Evolutionary conservation across 2,113 vertebrate species (phyloP).

Genomic region (Aptenodytes forsteri): DNA sequence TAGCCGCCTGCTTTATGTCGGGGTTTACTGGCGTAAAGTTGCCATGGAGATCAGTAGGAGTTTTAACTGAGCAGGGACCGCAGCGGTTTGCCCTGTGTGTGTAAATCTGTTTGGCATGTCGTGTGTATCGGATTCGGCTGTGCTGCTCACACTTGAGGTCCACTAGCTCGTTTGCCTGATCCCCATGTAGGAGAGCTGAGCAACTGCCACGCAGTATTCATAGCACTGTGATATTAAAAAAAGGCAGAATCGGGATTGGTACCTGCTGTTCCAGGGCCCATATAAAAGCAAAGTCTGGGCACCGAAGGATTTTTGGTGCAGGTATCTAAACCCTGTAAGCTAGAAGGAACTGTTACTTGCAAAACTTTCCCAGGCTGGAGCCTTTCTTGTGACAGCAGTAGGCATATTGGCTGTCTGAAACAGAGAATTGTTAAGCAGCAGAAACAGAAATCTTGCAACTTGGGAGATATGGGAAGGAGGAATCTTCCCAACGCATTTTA

Average conservation of each 20-base stretch:
- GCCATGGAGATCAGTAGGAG: background rate
- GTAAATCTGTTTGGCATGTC: background rate
- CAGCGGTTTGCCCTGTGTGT: rapidly evolving
- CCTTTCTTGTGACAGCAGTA: background rate
- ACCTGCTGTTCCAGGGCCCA: background rate
- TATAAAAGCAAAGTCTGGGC: background rate
- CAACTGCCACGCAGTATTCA: background rate
- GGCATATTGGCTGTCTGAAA: background rate
- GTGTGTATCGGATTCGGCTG: background rate
- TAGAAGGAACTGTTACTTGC: background rate
- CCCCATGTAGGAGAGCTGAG: background rate
- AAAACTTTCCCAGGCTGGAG: background rate
- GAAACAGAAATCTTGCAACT: background rate
- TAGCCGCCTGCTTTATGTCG: background rate
- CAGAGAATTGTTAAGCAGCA: background rate
- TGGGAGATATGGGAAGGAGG: background rate
- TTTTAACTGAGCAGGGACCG: background rate
- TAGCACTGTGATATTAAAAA: background rate
- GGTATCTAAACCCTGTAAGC: background rate
- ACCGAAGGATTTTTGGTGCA: background rate
- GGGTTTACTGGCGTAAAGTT: background rate
- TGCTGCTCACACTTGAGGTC: background rate
- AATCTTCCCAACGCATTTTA: background rate
- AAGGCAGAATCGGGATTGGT: background rate
- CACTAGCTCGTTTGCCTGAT: background rate